These are phyloP conservation scores for Naso thynnoides DNA, from an alignment of 2,797 vertebrate species.

Conservation along the genomic window DNA sequence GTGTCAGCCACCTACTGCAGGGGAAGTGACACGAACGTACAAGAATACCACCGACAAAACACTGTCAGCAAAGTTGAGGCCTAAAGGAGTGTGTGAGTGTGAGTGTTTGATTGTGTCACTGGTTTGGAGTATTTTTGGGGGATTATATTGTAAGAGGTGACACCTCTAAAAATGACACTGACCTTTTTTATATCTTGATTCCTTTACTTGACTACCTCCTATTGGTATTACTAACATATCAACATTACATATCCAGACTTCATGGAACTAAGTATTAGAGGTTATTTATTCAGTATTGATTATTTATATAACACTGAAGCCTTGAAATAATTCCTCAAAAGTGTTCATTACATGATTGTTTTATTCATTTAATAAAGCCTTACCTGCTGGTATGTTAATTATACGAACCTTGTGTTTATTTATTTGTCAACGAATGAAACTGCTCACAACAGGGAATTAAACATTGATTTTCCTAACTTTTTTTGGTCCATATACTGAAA, in stretches of 20 bases:
- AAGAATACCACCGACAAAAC: constrained; percentile 10
- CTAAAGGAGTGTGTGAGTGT: not conserved
- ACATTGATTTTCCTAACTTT: not conserved
- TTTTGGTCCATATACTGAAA: not conserved
- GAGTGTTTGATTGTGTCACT: constrained; percentile 13
- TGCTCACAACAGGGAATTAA: not conserved
- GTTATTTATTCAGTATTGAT: constrained; percentile 41
- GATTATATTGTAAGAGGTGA: constrained; percentile 11
- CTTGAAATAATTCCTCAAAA: constrained; percentile 10
- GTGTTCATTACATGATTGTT: constrained; percentile 10
- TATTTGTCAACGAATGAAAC: constrained; percentile 4
- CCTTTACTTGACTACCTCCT: constrained; percentile 26
- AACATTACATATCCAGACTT: constrained; percentile 22
- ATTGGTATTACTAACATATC: constrained; percentile 8
- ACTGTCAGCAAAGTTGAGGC: constrained; percentile 14
- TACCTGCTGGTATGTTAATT: not conserved
- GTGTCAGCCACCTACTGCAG: constrained; percentile 69
- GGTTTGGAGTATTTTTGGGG: constrained; percentile 14
- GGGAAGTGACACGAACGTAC: constrained; percentile 51
- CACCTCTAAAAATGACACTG: not conserved
- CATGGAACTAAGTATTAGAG: not conserved
- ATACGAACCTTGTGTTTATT: not conserved
- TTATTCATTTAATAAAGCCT: constrained; percentile 31
- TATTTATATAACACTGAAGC: not conserved
- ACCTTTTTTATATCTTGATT: constrained; percentile 8